A percentile compares a stretch with the other conserved stretches of the same genome.
phyloP scores from a whole-genome alignment of 2,113 vertebrate species.

The Trinectes maculatus region DNA sequence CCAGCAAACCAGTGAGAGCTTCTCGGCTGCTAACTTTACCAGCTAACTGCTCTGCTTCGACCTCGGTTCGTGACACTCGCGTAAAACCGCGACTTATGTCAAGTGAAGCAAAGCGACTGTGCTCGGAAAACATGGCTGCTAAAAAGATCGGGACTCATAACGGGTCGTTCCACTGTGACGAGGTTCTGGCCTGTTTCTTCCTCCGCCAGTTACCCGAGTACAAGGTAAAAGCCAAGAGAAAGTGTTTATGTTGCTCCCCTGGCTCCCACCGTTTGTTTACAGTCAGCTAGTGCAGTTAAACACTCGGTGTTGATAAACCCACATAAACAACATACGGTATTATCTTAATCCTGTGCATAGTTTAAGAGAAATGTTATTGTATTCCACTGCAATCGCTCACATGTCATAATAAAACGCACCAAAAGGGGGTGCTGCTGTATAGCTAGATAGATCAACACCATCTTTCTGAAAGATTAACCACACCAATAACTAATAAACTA shows the following conservation, averaged over 20 bases:
- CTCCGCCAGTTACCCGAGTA: constrained; percentile 89
- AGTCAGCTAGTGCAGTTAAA: background rate
- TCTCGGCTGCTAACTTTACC: background rate
- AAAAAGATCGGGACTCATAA: constrained; percentile 91
- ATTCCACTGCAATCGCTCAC: background rate
- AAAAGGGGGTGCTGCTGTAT: constrained; percentile 36
- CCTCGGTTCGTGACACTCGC: background rate
- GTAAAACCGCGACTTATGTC: constrained; percentile 61
- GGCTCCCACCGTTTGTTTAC: no score
- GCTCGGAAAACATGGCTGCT: constrained; percentile 70
- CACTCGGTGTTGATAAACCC: no score
- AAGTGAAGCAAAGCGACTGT: constrained; percentile 61
- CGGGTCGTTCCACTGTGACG: constrained; percentile 95
- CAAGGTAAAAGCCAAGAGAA: constrained; percentile 79
- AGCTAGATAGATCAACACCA: background rate
- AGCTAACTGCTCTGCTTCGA: background rate
- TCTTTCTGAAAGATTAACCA: no score
- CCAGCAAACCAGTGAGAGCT: background rate
- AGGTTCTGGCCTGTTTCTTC: constrained; percentile 91
- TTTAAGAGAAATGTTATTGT: background rate
- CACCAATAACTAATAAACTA: no score
- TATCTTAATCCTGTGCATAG: background rate
- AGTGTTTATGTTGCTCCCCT: background rate
- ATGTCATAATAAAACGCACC: background rate
- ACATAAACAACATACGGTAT: no score